phyloP scores from a whole-genome alignment of 2,888 invertebrate genomes.

The Bombylius major region DNA sequence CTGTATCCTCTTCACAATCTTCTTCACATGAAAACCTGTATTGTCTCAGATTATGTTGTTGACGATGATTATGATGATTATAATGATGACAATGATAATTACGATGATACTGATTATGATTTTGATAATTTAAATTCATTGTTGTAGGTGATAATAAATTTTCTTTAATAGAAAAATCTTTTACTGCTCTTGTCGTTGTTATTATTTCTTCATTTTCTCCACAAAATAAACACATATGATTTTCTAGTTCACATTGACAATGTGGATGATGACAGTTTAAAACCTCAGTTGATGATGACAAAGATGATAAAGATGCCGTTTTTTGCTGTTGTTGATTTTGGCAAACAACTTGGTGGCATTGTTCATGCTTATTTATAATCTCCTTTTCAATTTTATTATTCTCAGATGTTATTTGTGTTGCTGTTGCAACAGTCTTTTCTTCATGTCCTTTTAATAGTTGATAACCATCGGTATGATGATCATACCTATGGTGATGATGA shows the following conservation, averaged over 20 bases:
- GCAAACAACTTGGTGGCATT: background rate
- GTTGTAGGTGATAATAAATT: background rate
- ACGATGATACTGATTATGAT: background rate
- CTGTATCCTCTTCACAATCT: background rate
- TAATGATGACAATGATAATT: background rate
- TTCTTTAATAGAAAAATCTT: background rate
- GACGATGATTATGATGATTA: conserved; percentile 2
- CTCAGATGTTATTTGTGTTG: background rate
- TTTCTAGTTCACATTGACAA: background rate
- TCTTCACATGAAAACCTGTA: background rate
- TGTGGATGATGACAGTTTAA: background rate
- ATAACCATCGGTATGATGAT: no score
- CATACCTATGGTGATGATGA: no score
- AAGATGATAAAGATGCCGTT: no score
- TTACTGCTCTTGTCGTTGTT: no score
- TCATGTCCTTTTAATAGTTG: background rate
- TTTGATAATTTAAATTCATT: background rate
- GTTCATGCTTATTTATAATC: background rate
- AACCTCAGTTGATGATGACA: background rate
- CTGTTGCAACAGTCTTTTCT: background rate
- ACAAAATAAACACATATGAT: background rate
- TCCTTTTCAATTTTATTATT: background rate
- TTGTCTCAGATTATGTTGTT: background rate
- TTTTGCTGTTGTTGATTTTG: background rate
- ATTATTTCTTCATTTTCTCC: background rate